A percentile compares a stretch with the other conserved stretches of the same genome.
phyloP scores from a whole-genome alignment of 2,888 invertebrate genomes.

The Meandrusa payeni region DNA sequence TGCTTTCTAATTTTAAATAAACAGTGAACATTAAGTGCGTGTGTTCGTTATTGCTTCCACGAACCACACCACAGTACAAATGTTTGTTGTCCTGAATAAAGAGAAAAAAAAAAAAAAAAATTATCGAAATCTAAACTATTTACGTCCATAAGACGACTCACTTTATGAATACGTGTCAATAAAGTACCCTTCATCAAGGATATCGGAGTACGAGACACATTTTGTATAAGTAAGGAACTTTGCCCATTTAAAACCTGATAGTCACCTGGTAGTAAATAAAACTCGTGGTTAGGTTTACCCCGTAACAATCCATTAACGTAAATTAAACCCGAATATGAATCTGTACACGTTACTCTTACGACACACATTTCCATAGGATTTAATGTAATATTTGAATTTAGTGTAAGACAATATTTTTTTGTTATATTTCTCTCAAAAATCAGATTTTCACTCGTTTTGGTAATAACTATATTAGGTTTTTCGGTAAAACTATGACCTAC shows the following conservation, averaged over 20 bases:
- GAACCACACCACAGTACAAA: too few species aligned
- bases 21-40: too few species aligned
- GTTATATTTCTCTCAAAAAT: background rate
- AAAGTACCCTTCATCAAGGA: too few species aligned
- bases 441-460: background rate
- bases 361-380: background rate
- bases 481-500: constrained; percentile 3
- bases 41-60: too few species aligned
- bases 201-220: background rate
- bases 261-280: background rate
- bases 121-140: too few species aligned
- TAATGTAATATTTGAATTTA: background rate
- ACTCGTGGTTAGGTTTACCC: background rate
- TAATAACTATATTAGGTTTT: background rate
- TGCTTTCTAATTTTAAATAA: too few species aligned
- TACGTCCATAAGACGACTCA: too few species aligned
- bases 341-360: background rate
- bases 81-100: too few species aligned
- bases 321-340: background rate
- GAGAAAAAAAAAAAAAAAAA: too few species aligned
- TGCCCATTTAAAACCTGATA: background rate
- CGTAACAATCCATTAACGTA: background rate
- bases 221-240: background rate
- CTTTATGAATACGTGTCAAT: too few species aligned
- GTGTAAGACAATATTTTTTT: background rate